These are phyloP conservation scores for Drosophila neotestacea DNA, from an alignment of 2,888 invertebrate genomes.

Conservation along the genomic window DNA sequence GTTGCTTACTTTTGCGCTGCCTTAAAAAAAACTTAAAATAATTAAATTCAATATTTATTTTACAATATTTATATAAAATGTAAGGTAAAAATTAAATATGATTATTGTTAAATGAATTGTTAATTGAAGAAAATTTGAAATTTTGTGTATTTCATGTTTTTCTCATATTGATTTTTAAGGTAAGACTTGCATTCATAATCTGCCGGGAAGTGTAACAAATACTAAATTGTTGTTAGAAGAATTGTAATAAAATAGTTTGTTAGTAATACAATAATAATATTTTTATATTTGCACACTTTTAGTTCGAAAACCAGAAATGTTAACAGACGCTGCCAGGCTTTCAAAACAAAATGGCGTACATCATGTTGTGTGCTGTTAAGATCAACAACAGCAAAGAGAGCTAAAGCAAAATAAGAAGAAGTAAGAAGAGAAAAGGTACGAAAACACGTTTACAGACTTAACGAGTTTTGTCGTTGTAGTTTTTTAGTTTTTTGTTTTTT, in stretches of 20 bases:
- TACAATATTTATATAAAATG: no score
- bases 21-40: not conserved
- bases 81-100: no score
- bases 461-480: conserved; percentile 61
- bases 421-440: conserved; percentile 51
- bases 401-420: conserved; percentile 24
- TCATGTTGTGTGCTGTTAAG: conserved; percentile 47
- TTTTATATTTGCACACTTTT: not conserved
- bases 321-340: conserved; percentile 23
- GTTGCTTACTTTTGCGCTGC: conserved; percentile 39
- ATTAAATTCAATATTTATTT: no score
- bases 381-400: conserved; percentile 43
- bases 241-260: no score
- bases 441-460: conserved; percentile 74
- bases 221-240: no score
- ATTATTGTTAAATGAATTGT: no score
- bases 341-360: conserved; percentile 69
- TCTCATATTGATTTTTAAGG: no score
- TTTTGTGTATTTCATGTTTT: no score
- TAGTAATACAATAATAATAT: no score
- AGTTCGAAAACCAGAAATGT: conserved; percentile 67
- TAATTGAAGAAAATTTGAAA: no score
- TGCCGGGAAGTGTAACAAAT: not conserved
- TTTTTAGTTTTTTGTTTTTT: conserved; percentile 22
- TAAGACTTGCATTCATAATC: no score